Evolutionary conservation across 2,113 vertebrate genomes (phyloP).

Genomic region (Limnothrissa miodon): DNA sequence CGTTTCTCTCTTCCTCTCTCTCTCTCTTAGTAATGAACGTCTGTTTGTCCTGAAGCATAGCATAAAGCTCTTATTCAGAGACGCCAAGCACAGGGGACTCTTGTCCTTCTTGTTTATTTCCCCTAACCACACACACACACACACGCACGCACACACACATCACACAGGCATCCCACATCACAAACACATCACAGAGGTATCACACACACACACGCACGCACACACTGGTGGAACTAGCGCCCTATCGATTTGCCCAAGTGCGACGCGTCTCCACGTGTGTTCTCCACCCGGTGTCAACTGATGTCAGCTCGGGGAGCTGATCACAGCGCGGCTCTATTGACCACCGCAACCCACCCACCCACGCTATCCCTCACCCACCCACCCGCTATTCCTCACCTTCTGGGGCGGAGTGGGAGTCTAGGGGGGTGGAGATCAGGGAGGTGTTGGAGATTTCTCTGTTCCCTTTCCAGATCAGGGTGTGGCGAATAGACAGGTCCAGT

Average conservation of each 20-base stretch:
- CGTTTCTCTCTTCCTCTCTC: neutral
- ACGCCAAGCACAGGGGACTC: too few species aligned
- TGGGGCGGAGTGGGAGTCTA: too few species aligned
- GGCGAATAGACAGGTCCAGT: constrained; percentile 1
- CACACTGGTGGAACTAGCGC: neutral
- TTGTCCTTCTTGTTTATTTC: too few species aligned
- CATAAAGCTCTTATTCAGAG: neutral
- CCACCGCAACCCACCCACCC: neutral
- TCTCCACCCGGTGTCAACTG: constrained; percentile 26
- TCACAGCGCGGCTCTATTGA: constrained; percentile 40
- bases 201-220: neutral
- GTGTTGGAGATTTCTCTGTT: neutral
- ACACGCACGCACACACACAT: too few species aligned
- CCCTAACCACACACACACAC: too few species aligned
- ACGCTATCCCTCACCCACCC: too few species aligned
- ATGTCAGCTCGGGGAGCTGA: constrained; percentile 35
- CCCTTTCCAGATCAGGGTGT: neutral
- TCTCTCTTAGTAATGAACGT: neutral
- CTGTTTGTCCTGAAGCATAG: neutral
- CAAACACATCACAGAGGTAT: neutral
- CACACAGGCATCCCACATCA: too few species aligned
- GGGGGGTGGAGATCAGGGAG: too few species aligned
- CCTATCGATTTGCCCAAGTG: neutral
- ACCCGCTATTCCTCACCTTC: too few species aligned
- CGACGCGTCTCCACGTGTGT: neutral